Percentiles rank a stretch among this genome's conserved stretches.
Evolutionary conservation across 2,113 vertebrate genomes (phyloP).

Genomic region (Sprattus sprattus): DNA sequence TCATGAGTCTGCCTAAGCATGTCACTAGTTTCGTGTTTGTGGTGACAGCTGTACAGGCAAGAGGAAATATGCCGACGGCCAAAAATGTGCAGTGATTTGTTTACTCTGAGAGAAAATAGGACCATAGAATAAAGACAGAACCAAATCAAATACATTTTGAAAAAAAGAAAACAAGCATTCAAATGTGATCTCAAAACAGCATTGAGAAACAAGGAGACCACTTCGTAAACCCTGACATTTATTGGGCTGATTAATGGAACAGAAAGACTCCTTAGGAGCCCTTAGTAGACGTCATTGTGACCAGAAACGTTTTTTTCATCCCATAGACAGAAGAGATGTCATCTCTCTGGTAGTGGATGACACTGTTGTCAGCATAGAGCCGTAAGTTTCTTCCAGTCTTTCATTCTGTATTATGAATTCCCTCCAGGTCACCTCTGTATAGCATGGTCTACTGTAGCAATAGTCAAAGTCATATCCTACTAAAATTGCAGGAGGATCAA

Average conservation of each 20-base stretch:
- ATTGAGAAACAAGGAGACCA: neutral
- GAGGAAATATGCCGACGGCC: neutral
- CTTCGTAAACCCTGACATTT: too few relatives aligned
- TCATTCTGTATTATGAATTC: neutral
- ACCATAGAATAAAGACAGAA: neutral
- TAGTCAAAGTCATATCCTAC: neutral
- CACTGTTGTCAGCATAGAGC: conserved; percentile 64
- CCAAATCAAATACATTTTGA: neutral
- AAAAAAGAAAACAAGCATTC: neutral
- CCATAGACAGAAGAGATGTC: conserved; percentile 49
- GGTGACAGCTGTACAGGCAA: conserved; percentile 2
- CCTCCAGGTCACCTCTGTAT: neutral
- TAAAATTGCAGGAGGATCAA: conserved; percentile 71
- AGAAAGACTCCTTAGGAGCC: neutral
- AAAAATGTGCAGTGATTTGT: neutral
- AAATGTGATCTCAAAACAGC: neutral
- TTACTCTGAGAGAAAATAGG: neutral
- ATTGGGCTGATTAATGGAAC: neutral
- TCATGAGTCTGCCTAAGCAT: neutral
- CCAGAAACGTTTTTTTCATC: neutral
- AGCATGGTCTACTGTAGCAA: neutral
- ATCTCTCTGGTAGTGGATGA: conserved; percentile 64
- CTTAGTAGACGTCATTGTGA: neutral
- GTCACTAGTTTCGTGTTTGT: neutral
- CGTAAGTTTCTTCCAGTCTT: conserved; percentile 60